A percentile compares a stretch with the other conserved stretches of the same genome.
Evolutionary conservation across 2,888 invertebrate species (phyloP).

Genomic region (Eristalinus aeneus): DNA sequence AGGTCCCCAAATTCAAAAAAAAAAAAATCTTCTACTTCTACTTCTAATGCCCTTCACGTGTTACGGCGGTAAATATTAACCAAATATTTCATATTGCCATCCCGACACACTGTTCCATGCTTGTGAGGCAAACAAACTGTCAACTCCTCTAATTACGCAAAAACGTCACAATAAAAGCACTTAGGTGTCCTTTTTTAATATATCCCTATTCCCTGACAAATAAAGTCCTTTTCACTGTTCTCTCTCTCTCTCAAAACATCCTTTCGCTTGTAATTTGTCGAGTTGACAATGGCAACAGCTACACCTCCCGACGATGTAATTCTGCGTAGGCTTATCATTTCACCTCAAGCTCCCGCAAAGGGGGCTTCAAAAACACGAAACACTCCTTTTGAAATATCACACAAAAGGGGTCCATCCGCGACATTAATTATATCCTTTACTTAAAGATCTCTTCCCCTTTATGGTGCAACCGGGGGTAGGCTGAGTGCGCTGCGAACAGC

Average conservation of each 20-base stretch:
- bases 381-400: background rate
- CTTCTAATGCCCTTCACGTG: background rate
- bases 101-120: background rate
- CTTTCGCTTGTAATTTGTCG: background rate
- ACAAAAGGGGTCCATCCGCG: background rate
- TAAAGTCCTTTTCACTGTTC: background rate
- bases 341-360: background rate
- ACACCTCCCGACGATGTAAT: background rate
- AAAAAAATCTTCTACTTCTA: no score
- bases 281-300: background rate
- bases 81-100: background rate
- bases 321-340: background rate
- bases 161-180: slow-evolving; percentile 22
- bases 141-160: slow-evolving; percentile 7
- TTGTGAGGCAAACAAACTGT: slow-evolving; percentile 20
- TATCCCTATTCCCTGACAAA: background rate
- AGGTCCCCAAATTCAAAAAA: background rate
- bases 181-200: slow-evolving; percentile 9
- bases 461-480: slow-evolving; percentile 25
- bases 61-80: background rate
- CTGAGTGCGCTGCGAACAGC: slow-evolving; percentile 2
- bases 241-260: background rate
- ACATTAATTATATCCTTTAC: slow-evolving; percentile 29
- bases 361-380: background rate
- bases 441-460: slow-evolving; percentile 14